phyloP scores from a whole-genome alignment of 2,113 vertebrate species.

The Manacus vitellinus region DNA sequence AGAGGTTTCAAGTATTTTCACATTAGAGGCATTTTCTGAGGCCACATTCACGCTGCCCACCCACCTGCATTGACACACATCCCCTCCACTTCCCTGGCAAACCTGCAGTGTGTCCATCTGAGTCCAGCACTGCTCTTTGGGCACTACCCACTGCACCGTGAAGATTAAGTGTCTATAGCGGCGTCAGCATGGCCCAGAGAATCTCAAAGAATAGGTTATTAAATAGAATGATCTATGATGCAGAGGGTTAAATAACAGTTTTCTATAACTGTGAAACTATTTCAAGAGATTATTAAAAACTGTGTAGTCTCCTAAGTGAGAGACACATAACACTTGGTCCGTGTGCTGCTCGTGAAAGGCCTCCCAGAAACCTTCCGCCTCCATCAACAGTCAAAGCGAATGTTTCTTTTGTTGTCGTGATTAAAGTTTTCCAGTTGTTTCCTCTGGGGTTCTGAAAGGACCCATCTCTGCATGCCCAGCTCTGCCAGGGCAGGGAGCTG shows the following conservation, averaged over 20 bases:
- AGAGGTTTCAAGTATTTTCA: not conserved
- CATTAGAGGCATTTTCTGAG: not conserved
- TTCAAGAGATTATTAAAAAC: not conserved
- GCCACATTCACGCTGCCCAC: not conserved
- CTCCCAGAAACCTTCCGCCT: not conserved
- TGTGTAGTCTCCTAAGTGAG: not conserved
- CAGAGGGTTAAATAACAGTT: not conserved
- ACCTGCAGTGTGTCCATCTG: not conserved
- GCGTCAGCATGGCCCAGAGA: not conserved
- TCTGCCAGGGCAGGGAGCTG: constrained; percentile 74
- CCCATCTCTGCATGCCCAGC: constrained; percentile 81
- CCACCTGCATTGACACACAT: not conserved
- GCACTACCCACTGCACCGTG: not conserved
- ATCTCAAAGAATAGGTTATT: not conserved
- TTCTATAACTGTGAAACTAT: not conserved
- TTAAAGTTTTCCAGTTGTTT: constrained; percentile 69
- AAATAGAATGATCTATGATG: not conserved
- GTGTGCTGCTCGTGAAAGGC: not conserved
- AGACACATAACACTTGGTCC: not conserved
- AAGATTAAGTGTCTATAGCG: not conserved
- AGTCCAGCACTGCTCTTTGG: not conserved
- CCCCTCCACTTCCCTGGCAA: not conserved
- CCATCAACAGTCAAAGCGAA: constrained; percentile 74
- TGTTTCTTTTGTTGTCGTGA: constrained; percentile 56
- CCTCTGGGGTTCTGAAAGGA: constrained; percentile 50